A percentile compares a stretch with the other conserved stretches of the same genome.
phyloP scores from a whole-genome alignment of 2,113 vertebrate genomes.

The Engraulis encrasicolus region DNA sequence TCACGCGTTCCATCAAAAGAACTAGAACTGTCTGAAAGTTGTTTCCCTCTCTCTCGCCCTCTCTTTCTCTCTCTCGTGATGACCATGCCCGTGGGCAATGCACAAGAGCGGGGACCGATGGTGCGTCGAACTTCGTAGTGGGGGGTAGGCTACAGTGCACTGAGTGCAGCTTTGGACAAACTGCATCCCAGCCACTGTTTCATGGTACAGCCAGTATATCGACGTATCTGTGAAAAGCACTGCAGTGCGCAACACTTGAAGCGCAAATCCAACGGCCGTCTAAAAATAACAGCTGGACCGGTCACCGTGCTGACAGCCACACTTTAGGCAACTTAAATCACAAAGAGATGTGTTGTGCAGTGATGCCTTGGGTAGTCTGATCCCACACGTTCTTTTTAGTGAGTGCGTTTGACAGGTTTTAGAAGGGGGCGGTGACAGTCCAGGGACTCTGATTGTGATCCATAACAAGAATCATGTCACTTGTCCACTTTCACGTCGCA shows the following conservation, averaged over 20 bases:
- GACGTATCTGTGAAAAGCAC: slow-evolving; percentile 32
- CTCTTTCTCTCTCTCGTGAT: background rate
- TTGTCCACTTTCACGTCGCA: background rate
- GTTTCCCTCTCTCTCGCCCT: too few species aligned
- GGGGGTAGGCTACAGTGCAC: background rate
- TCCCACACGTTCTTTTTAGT: background rate
- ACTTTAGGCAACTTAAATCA: background rate
- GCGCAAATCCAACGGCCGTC: background rate
- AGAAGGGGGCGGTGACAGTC: background rate
- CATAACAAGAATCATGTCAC: background rate
- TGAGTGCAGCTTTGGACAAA: background rate
- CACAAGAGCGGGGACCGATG: background rate
- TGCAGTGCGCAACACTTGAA: slow-evolving; percentile 54
- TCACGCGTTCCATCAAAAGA: background rate
- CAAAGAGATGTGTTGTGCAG: background rate
- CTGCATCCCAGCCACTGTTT: background rate
- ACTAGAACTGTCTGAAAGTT: background rate
- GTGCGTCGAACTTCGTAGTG: background rate
- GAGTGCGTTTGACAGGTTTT: slow-evolving; percentile 1
- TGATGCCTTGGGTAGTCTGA: background rate
- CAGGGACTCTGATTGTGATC: background rate
- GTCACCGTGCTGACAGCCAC: background rate
- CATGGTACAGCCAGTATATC: background rate
- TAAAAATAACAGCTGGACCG: background rate
- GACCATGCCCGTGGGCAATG: background rate